Evolutionary conservation across 2,797 vertebrate species (phyloP), one percentile per base, ranked within the genome.

Genomic region (Thunnus albacares): DNA sequence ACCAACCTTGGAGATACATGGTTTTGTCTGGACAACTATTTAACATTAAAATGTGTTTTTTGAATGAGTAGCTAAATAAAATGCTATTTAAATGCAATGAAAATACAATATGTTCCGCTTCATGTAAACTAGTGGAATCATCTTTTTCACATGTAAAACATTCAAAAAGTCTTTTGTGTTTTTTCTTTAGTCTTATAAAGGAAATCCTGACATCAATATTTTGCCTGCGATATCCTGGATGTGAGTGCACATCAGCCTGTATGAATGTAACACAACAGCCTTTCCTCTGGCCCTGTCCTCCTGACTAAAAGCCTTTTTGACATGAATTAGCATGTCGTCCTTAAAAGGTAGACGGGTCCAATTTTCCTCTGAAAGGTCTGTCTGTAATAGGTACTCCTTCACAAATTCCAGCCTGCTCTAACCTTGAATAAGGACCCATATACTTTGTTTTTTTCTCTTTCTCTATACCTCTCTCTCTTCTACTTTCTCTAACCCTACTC

Each of bases 241-340:
- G 77, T 81, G 82, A 91, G 84, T 87, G 79, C 86, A 85, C 79
- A 87, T 91, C 85, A 87, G 80, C 61, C 78, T 33, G 33, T 71
- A 69, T 88, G 84, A 85, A 88, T 89, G 77, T 81, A 90, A 83
- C 86, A 91, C 87, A 89, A 79, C 85, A 81, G 80, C 80, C 85
- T 86, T 90, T 89, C 85, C 78, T 80, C 82, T 8, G 60, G 82
- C 79, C 81, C 84, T 71, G 87, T 91, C 90, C 89, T 88, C 80
- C 86, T 69, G 84, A 88, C 93, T 93, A 93, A 94, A 92, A 93
- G 93, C 93, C 89, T 93, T 92, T 93, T 93, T 94, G 93, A 93
- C 93, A 93, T 87, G 97, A 98, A 99, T 99, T 98, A 97, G 97
- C 97, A 98, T 98, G 96, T 96, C 95, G 93, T 97, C 95, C 96